Percentiles rank a stretch among this genome's conserved stretches.
phyloP scores from a whole-genome alignment of 2,113 vertebrate species.

The Nothoprocta perdicaria region DNA sequence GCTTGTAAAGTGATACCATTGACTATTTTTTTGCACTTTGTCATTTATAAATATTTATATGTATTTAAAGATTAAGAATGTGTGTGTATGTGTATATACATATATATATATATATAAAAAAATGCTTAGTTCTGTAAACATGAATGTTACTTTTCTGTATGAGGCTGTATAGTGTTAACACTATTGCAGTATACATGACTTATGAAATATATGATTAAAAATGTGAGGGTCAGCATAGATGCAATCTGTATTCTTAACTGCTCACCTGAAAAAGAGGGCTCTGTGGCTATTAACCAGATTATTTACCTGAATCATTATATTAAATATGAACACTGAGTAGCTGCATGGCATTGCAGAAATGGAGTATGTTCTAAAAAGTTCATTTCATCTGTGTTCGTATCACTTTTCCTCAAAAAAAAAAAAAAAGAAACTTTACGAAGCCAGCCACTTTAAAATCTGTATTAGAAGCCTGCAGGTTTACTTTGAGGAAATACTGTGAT shows the following conservation, averaged over 20 bases:
- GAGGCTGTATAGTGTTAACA: slow-evolving; percentile 41
- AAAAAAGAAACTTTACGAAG: neutral
- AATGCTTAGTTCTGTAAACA: slow-evolving; percentile 55
- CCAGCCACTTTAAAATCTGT: slow-evolving; percentile 24
- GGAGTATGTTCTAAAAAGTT: slow-evolving; percentile 62
- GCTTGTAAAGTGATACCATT: slow-evolving; percentile 34
- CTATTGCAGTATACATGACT: slow-evolving; percentile 26
- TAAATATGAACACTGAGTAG: slow-evolving; percentile 65
- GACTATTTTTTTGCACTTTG: slow-evolving; percentile 57
- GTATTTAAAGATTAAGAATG: slow-evolving; percentile 59
- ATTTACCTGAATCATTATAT: slow-evolving; percentile 35
- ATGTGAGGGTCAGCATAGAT: slow-evolving; percentile 2
- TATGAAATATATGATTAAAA: slow-evolving; percentile 9
- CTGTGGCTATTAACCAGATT: slow-evolving; percentile 43
- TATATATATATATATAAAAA: neutral
- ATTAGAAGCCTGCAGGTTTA: slow-evolving; percentile 15
- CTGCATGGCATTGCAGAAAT: slow-evolving; percentile 75
- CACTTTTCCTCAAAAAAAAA: slow-evolving; percentile 45
- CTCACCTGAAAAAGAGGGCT: slow-evolving; percentile 79
- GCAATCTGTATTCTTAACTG: slow-evolving; percentile 71
- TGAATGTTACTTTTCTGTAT: slow-evolving; percentile 37
- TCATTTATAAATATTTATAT: slow-evolving; percentile 58
- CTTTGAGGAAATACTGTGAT: slow-evolving; percentile 64
- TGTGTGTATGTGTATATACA: neutral
- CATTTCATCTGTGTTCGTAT: slow-evolving; percentile 42